These are phyloP conservation scores for Hartigia nigra DNA, from an alignment of 2,888 invertebrate species.

Conservation along the genomic window DNA sequence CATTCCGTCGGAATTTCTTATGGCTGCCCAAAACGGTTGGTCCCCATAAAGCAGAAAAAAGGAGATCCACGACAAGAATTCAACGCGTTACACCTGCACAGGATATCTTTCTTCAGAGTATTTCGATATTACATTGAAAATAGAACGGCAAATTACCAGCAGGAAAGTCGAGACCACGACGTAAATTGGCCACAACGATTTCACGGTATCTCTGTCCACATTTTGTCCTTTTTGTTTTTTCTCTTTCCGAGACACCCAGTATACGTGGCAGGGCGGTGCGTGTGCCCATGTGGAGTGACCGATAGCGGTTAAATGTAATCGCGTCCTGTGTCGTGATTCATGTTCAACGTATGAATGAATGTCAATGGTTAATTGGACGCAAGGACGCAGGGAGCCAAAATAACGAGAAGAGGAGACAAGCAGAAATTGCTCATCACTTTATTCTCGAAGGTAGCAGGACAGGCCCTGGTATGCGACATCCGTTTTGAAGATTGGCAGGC, in stretches of 20 bases:
- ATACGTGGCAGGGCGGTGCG: neutral
- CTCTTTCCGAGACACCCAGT: neutral
- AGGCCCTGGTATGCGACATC: neutral
- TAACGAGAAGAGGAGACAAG: neutral
- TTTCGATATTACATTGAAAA: neutral
- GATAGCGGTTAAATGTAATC: constrained; percentile 44
- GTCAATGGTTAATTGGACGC: constrained; percentile 44
- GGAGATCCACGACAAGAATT: neutral
- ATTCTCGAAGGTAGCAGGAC: neutral
- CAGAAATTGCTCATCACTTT: neutral
- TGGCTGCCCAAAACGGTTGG: neutral
- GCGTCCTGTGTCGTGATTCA: constrained; percentile 50
- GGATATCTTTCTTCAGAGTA: neutral
- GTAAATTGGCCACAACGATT: neutral
- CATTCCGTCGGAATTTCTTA: neutral
- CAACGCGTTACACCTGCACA: neutral
- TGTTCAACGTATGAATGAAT: constrained; percentile 38
- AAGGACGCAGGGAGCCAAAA: constrained; percentile 27
- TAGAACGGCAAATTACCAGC: neutral
- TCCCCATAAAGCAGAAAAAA: neutral
- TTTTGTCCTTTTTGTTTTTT: neutral
- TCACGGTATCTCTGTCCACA: neutral
- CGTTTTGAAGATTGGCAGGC: neutral
- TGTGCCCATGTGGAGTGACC: constrained; percentile 9
- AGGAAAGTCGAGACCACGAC: neutral